phyloP scores from a whole-genome alignment of 1,140 invertebrate species.

The Protaetia brevitarsis region DNA sequence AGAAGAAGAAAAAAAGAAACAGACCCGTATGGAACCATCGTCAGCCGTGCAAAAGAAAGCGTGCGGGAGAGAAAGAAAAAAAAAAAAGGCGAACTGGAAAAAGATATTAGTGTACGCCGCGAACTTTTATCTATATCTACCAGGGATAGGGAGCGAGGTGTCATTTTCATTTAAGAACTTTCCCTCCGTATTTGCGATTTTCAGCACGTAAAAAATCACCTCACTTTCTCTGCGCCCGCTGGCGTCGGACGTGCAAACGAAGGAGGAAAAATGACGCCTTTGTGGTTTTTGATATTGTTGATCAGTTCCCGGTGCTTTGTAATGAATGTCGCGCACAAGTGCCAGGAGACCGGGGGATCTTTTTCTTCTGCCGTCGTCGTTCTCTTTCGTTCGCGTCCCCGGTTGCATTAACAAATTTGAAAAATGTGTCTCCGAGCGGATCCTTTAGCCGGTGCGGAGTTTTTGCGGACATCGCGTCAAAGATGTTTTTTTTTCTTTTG shows the following conservation, averaged over 20 bases:
- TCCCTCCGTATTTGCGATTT: background rate
- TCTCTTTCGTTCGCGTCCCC: background rate
- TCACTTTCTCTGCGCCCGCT: background rate
- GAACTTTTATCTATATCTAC: background rate
- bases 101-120: background rate
- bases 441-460: background rate
- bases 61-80: background rate
- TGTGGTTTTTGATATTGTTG: conserved; percentile 18
- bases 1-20: background rate
- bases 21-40: background rate
- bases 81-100: background rate
- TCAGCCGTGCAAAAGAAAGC: background rate
- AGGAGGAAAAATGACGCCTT: conserved; percentile 10
- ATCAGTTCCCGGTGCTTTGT: conserved; percentile 10
- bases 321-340: conserved; percentile 15
- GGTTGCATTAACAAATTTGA: conserved; percentile 18
- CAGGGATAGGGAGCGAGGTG: background rate
- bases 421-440: conserved; percentile 3
- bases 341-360: background rate
- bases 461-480: background rate
- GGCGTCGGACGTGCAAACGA: background rate
- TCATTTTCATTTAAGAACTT: conserved; percentile 17
- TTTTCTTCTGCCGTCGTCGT: background rate
- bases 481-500: background rate
- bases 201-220: conserved; percentile 16